Base-by-base conservation (phyloP, 2,888 invertebrate genomes). In the Hoplodrina blanda region DNA sequence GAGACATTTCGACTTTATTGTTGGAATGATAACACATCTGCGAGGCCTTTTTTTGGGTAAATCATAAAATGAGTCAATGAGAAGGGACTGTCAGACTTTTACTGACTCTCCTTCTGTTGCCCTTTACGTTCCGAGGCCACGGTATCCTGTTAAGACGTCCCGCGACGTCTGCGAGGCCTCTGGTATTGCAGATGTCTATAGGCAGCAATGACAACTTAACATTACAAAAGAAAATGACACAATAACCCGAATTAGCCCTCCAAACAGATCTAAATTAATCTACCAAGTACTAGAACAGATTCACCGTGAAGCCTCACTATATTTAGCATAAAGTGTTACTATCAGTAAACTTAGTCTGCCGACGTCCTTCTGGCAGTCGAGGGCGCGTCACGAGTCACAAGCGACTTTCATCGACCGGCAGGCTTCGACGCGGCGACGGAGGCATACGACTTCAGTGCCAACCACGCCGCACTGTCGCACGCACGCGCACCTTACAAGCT, bases 371-470 rank as follows among this genome's bases (percentile, higher is more conserved):
- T 76, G 62, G 30, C 59, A 71, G 74, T 72, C 64, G 76, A 74
- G 76, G 78, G 79, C 75, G 74, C 75, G 71, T 75, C 78, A 68
- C 76, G 69, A 74, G 62, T 66, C 66, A 54, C 76, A 60, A 70
- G 78, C 69, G 73, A 89, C 90, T 89, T 87, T 88, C 89, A 87
- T 87, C 84, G 83, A 46, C 46, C 56, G 62, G 56, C 77, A 81
- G 81, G 69, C 83, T 83, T 80, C 78, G 66, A 78, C 82, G 70
- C 73, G 44, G 69, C 73, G 62, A 80, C 82, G 65, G 65, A 57
- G 73, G 73, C 90, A 88, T 87, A 92, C 82, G 73, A 73, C 86
- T 86, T 79, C 93, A 94, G 94, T 94, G 90, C 89, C 85, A 76
- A 85, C 87, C 85, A 85, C 87, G 88, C 84, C 91, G 90, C 88